Conservation (phyloP, 2,888 invertebrate species). For the Melieria omissa region DNA sequence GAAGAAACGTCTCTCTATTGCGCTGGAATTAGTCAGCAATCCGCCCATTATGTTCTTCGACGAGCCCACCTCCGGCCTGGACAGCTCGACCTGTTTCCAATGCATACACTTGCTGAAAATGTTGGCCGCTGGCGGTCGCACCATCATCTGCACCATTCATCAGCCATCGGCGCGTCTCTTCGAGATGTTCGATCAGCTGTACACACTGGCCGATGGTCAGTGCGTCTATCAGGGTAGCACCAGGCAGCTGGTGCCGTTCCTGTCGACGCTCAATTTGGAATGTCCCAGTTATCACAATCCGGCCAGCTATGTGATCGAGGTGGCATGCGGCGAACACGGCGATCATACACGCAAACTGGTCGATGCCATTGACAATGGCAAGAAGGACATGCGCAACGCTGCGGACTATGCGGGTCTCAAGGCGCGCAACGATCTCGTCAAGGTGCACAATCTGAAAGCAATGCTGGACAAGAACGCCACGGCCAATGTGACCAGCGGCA, state of each 20-base stretch:
- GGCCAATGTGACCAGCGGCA: conserved; percentile 58
- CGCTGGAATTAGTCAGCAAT: conserved; percentile 93
- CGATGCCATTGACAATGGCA: conserved; percentile 86
- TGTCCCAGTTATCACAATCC: conserved; percentile 98
- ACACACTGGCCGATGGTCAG: conserved; percentile 92
- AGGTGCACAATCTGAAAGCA: conserved; percentile 68
- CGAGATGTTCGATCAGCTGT: conserved; percentile 96
- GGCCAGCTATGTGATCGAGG: conserved; percentile 95
- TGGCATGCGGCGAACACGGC: conserved; percentile 96
- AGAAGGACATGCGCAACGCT: conserved; percentile 81
- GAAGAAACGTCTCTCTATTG: conserved; percentile 93
- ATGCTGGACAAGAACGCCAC: conserved; percentile 70
- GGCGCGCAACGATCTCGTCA: conserved; percentile 68
- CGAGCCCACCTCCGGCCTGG: conserved; percentile 95
- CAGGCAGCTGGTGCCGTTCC: conserved; percentile 83
- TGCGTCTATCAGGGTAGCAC: conserved; percentile 95
- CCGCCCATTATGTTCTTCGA: conserved; percentile 98
- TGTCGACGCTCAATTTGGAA: conserved; percentile 82
- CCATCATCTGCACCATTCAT: conserved; percentile 92
- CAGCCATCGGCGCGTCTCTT: conserved; percentile 96
- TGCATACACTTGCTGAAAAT: conserved; percentile 90
- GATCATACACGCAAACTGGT: conserved; percentile 87
- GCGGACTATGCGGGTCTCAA: conserved; percentile 75
- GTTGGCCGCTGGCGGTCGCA: conserved; percentile 88
- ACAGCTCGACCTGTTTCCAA: conserved; percentile 95